phyloP scores from a whole-genome alignment of 2,888 invertebrate species.

The Caenorhabditis uteleia region DNA sequence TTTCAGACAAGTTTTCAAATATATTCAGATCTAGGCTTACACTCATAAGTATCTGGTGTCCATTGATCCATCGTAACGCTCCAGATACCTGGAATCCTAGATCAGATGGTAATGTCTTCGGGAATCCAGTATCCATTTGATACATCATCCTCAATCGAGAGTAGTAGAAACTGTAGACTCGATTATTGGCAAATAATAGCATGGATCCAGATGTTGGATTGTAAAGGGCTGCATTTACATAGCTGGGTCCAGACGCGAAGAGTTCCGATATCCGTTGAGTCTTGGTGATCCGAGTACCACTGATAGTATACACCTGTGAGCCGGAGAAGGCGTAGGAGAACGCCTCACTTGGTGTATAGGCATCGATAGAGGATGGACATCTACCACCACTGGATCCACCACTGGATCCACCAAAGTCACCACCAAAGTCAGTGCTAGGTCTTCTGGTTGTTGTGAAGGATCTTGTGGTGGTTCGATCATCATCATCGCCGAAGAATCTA shows the following conservation, averaged over 20 bases:
- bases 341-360: conserved; percentile 49
- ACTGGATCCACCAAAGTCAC: conserved; percentile 18
- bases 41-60: conserved; percentile 61
- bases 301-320: conserved; percentile 55
- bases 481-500: conserved; percentile 44
- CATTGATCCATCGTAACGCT: conserved; percentile 63
- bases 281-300: conserved; percentile 43
- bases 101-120: conserved; percentile 57
- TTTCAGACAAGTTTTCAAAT: background rate
- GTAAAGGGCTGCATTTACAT: conserved; percentile 47
- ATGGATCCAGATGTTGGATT: conserved; percentile 54
- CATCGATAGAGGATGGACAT: conserved; percentile 50
- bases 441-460: conserved; percentile 17
- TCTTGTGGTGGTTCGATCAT: conserved; percentile 11
- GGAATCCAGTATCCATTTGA: conserved; percentile 56
- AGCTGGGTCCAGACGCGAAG: conserved; percentile 48
- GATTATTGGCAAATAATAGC: conserved; percentile 56
- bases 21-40: conserved; percentile 19
- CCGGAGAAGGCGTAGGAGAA: conserved; percentile 60
- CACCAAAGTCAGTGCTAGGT: conserved; percentile 14
- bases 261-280: conserved; percentile 48
- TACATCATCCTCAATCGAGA: conserved; percentile 51
- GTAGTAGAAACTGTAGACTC: conserved; percentile 60
- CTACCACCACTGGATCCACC: conserved; percentile 16
- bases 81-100: conserved; percentile 57